Base-by-base conservation (phyloP, 2,888 invertebrate genomes). In the Abrostola tripartita region DNA sequence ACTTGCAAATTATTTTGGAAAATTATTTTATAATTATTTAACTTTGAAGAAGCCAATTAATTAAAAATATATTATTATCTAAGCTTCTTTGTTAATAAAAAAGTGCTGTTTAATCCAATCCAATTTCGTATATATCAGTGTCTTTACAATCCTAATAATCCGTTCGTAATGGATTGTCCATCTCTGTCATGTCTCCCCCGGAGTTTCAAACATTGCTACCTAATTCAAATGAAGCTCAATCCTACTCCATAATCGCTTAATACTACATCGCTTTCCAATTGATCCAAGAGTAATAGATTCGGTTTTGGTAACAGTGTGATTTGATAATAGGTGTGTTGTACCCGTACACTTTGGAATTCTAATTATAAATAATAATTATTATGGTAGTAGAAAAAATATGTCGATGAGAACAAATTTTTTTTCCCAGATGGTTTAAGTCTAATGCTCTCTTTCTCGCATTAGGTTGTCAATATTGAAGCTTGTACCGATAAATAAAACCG, bases 221-320 rank as follows among this genome's bases (percentile, higher is more conserved):
- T 52, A 70, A 71, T 74, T 71, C 55, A 37, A 55, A 56, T 65
- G 71, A 42, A 55, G 47, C 65, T 55, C 58, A 54, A 65, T 69
- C 44, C 62, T 54, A 41, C 47, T 63, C 11, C 11, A 54, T 59
- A 62, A 74, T 73, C 60, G 52, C 52, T 52, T 44, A 37, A 40
- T 49, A 60, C 51, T 72, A 62, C 69, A 59, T 41, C 52, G 71
- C 58, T 61, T 73, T 60, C 65, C 61, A 66, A 76, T 66, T 63
- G 65, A 57, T 76, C 62, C 60, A 63, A 47, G 65, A 57, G 35
- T 40, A 40, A 38, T 41, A 53, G 37, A 37, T 47, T 50, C 61
- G 55, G 44, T 24, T 47, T 58, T 54, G 49, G 51, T 58, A 61
- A 54, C 56, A 62, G 52, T 52, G 10, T 42, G 41, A 47, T 47